Percentiles rank a stretch among this genome's conserved stretches.
Conservation (phyloP, 2,797 vertebrate genomes). For the Coilia nasus region DNA sequence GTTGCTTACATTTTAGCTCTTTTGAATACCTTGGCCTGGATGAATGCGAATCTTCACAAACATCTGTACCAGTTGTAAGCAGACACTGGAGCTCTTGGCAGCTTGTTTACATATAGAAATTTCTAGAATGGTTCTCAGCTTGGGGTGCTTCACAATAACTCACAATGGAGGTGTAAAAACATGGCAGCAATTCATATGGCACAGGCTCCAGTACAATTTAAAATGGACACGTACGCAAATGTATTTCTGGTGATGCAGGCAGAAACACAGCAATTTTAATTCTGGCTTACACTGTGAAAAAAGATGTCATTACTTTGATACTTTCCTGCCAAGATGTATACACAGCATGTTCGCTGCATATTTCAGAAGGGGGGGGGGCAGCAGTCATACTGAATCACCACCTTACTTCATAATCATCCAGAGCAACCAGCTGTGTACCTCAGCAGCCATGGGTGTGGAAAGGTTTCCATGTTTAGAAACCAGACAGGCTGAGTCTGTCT, state of each 20-base stretch:
- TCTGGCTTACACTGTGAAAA: not conserved
- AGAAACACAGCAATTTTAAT: not conserved
- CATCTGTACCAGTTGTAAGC: too few species aligned
- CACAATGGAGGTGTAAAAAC: not conserved
- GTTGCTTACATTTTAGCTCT: too few species aligned
- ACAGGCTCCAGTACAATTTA: too few species aligned
- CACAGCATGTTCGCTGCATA: not conserved
- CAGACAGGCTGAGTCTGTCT: not conserved
- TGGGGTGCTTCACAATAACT: not conserved
- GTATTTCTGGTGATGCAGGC: too few species aligned
- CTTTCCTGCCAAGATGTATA: not conserved
- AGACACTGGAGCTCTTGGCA: too few species aligned
- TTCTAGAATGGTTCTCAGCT: not conserved
- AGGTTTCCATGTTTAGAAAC: not conserved
- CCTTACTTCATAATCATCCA: not conserved
- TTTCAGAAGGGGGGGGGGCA: too few species aligned
- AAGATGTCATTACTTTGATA: not conserved
- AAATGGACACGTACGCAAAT: too few species aligned
- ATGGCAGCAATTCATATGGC: slow-evolving; percentile 8
- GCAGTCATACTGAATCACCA: not conserved
- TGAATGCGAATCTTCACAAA: too few species aligned
- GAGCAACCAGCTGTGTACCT: not conserved
- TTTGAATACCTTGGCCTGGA: too few species aligned
- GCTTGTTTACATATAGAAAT: not conserved
- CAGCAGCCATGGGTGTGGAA: not conserved